A percentile compares a stretch with the other conserved stretches of the same genome.
Evolutionary conservation across 2,113 vertebrate genomes (phyloP).

Genomic region (Pelecanus crispus): DNA sequence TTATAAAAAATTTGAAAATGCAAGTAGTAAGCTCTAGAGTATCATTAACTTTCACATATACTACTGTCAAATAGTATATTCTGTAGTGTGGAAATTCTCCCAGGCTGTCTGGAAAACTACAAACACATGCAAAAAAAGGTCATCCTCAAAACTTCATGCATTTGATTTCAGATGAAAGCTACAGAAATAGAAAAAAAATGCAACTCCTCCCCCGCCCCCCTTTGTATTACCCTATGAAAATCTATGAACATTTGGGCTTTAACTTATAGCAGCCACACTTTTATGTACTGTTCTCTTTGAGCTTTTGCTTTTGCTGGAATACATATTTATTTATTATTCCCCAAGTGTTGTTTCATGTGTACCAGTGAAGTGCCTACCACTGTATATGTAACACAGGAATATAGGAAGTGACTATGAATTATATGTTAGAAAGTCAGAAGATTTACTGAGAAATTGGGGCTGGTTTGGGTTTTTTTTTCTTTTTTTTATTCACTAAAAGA

Average conservation of each 20-base stretch:
- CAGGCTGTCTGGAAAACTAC: not conserved
- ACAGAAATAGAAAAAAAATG: not conserved
- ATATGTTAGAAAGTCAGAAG: not conserved
- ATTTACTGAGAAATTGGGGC: not conserved
- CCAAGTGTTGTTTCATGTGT: not conserved
- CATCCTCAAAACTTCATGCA: not conserved
- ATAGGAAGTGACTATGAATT: not conserved
- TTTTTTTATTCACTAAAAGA: not conserved
- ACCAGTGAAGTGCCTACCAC: not conserved
- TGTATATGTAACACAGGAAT: not conserved
- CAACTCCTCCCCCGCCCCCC: rapidly evolving
- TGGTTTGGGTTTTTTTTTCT: not conserved
- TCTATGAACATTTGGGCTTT: not conserved
- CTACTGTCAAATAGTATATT: no score
- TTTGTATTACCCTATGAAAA: not conserved
- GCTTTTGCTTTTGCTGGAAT: not conserved
- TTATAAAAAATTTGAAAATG: not conserved
- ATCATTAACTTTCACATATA: not conserved
- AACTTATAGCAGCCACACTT: not conserved
- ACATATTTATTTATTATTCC: not conserved
- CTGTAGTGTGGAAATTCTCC: not conserved
- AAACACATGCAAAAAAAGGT: not conserved
- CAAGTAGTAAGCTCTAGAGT: not conserved
- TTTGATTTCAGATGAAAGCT: not conserved
- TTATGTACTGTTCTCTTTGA: not conserved